Conservation (phyloP, 2,888 invertebrate species). For the Lycocerus yunnanus region DNA sequence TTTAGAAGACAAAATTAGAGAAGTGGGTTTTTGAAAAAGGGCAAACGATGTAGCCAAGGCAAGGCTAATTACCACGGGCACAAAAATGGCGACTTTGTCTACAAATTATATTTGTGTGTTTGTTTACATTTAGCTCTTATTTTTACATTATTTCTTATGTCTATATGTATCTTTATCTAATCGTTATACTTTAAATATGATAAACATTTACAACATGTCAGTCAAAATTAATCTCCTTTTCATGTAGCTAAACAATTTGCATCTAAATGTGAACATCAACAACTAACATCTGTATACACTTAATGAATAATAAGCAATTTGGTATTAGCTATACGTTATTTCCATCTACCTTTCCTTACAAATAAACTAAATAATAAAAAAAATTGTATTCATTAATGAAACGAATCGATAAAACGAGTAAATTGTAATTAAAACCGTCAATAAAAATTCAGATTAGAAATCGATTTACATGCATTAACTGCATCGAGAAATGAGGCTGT, state of each 20-base stretch:
- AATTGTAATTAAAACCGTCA: neutral
- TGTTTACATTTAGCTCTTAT: neutral
- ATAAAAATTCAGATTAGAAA: neutral
- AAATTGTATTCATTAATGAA: neutral
- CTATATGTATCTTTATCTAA: slow-evolving; percentile 2
- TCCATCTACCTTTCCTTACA: neutral
- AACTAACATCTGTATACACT: slow-evolving; percentile 6
- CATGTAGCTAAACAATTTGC: slow-evolving; percentile 12
- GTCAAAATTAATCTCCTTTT: slow-evolving; percentile 15
- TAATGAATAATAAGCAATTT: slow-evolving; percentile 4
- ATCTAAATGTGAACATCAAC: slow-evolving; percentile 14
- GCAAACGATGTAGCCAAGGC: neutral
- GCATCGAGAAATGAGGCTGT: neutral
- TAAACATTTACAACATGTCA: slow-evolving; percentile 14
- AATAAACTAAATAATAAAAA: neutral
- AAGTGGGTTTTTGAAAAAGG: neutral
- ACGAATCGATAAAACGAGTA: neutral
- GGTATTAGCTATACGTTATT: neutral
- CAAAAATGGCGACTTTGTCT: neutral
- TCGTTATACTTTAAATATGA: slow-evolving; percentile 10
- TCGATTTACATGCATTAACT: neutral
- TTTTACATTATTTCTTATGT: neutral
- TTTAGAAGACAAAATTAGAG: too few relatives aligned
- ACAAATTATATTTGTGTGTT: neutral
- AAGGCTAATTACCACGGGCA: neutral